Evolutionary conservation across 2,888 invertebrate genomes (phyloP).

Genomic region (Trichogramma evanescens): DNA sequence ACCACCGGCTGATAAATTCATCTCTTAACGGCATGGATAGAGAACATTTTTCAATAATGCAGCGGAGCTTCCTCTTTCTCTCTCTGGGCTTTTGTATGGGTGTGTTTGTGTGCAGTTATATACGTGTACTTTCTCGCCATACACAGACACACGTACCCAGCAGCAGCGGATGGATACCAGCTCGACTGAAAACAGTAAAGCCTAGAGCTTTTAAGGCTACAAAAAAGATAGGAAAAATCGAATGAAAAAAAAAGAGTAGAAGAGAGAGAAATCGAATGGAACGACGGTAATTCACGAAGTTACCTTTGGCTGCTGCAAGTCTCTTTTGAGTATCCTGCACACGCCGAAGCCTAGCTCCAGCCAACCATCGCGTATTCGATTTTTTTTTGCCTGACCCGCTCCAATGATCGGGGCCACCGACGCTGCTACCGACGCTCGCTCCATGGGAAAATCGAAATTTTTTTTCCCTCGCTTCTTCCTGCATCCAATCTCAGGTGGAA

Average conservation of each 20-base stretch:
- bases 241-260: neutral
- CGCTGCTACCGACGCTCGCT: neutral
- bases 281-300: conserved; percentile 14
- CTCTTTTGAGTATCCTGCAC: conserved; percentile 11
- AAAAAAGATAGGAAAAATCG: too few relatives aligned
- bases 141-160: too few relatives aligned
- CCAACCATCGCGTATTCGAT: neutral
- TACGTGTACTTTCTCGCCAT: too few relatives aligned
- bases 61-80: too few relatives aligned
- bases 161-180: too few relatives aligned
- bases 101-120: too few relatives aligned
- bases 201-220: too few relatives aligned
- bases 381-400: neutral
- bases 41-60: too few relatives aligned
- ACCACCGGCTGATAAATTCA: too few relatives aligned
- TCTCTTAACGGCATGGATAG: too few relatives aligned
- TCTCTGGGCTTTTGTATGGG: too few relatives aligned
- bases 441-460: conserved; percentile 15
- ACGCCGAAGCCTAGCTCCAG: neutral
- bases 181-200: too few relatives aligned
- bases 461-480: neutral
- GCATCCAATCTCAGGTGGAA: neutral
- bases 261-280: neutral
- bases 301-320: conserved; percentile 2
- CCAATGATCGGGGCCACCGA: neutral